Evolutionary conservation across 2,113 vertebrate species (phyloP).

Genomic region (Cephalopholis sonnerati): DNA sequence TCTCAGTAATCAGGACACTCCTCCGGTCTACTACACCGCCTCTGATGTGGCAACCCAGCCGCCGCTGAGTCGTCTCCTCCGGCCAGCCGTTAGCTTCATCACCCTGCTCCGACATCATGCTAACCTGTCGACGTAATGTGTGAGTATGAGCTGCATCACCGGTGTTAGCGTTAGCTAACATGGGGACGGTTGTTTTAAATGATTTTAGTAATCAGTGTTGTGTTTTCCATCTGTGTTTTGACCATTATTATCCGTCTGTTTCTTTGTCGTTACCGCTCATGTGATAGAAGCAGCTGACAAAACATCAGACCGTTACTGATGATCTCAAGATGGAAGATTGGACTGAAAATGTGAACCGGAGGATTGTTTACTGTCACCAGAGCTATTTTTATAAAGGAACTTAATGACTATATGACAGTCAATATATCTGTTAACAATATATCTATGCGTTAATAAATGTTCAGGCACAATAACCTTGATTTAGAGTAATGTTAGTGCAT

Average conservation of each 20-base stretch:
- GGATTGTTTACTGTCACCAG: background rate
- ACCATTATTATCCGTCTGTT: background rate
- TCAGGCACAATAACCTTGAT: background rate
- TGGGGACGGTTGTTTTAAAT: too few species aligned
- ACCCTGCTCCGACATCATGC: background rate
- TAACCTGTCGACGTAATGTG: background rate
- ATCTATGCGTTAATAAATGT: background rate
- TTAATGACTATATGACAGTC: too few species aligned
- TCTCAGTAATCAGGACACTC: background rate
- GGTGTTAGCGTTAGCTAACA: background rate
- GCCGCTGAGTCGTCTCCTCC: background rate
- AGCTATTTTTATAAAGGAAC: background rate
- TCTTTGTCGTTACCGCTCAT: constrained; percentile 14
- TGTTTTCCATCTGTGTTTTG: background rate
- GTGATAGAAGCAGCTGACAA: background rate
- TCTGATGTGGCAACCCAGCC: background rate
- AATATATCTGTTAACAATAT: too few species aligned
- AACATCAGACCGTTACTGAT: too few species aligned
- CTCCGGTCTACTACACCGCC: background rate
- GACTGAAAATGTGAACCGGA: background rate
- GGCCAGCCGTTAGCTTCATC: background rate
- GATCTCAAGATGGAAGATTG: background rate
- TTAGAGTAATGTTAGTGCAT: background rate
- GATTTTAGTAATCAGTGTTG: fast-evolving
- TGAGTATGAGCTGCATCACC: background rate